These are phyloP conservation scores for Drosophila ezoana DNA, from an alignment of 2,888 invertebrate genomes.

Conservation along the genomic window DNA sequence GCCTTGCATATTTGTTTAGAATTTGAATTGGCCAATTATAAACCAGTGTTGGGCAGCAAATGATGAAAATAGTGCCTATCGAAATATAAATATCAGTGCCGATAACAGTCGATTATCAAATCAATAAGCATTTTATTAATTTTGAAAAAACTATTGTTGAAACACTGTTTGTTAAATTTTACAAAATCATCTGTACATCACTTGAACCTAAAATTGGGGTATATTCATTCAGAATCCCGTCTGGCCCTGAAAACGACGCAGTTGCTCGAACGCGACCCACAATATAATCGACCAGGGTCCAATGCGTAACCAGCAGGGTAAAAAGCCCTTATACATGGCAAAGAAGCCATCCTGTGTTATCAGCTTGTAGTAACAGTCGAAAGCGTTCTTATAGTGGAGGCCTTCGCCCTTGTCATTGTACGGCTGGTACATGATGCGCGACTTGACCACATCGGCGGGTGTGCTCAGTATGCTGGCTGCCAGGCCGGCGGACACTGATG, in stretches of 20 bases:
- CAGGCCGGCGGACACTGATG: constrained; percentile 28
- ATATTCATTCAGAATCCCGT: constrained; percentile 9
- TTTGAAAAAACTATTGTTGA: too few species aligned
- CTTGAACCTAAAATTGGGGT: not conserved
- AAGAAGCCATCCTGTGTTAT: constrained; percentile 15
- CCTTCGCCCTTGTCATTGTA: constrained; percentile 14
- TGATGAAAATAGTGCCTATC: not conserved
- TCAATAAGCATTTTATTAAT: too few species aligned
- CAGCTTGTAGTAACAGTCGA: constrained; percentile 34
- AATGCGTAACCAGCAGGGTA: constrained; percentile 36
- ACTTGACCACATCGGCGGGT: constrained; percentile 31
- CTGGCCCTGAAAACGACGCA: constrained; percentile 14
- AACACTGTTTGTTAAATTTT: not conserved
- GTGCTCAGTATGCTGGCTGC: constrained; percentile 29
- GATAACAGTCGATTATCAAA: too few species aligned
- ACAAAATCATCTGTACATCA: not conserved
- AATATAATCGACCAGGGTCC: constrained; percentile 31
- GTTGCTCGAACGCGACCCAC: constrained; percentile 30
- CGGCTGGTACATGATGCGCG: constrained; percentile 34
- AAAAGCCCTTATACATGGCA: constrained; percentile 31
- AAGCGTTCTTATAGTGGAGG: constrained; percentile 13
- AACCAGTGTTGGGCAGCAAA: not conserved
- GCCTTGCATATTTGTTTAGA: constrained; percentile 29
- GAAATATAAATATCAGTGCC: too few species aligned
- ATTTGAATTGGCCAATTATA: constrained; percentile 9